Evolutionary conservation across 2,797 vertebrate genomes (phyloP), one percentile per base, ranked within the genome.

Genomic region (Xiphophorus birchmanni): DNA sequence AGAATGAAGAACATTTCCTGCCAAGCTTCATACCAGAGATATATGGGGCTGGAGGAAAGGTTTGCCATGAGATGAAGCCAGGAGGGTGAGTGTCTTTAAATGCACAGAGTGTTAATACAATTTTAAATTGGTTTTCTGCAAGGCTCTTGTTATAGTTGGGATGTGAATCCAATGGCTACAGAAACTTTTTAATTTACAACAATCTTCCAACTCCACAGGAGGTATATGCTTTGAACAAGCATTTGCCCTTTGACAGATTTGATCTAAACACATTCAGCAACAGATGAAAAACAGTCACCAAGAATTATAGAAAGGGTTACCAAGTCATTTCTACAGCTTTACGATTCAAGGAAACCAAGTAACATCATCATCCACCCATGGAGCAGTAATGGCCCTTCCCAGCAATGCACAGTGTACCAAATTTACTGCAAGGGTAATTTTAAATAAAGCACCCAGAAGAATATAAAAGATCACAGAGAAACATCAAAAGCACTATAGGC

Each of bases 1-100:
- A 80, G 56, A 86, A 75, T 54, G 32, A 69, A 83, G 10, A 84
- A 83, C 67, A 83, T 81, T 85, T 89, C 84, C 79, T 78, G 79
- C 29, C 79, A 88, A 71, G 65, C 71, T 84, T 21, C 56, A 78
- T 29, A 54, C 9, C 56, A 82, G 73, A 82, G 42, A 37, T 77
- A 78, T 74, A 45, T 73, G 29, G 40, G 35, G 81, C 48, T 47
- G 69, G 54, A 54, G 12, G 42, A 72, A n/a, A 72, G 6, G 23
- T 72, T 44, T 3, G 67, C 37, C 67, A 44, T 29, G 69, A 45
- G 69, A 45, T 15, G n/a, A 15, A 45, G 26, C 40, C 12, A 17
- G 11, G 42, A 72, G 37, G 44, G 2, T 3, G 13, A 44, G 69
- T 45, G 11, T 9, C 26, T 45, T 45, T 17, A 72, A 44, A 72